These are phyloP conservation scores for Phasianus colchicus DNA, from an alignment of 2,113 vertebrate species.

Conservation along the genomic window DNA sequence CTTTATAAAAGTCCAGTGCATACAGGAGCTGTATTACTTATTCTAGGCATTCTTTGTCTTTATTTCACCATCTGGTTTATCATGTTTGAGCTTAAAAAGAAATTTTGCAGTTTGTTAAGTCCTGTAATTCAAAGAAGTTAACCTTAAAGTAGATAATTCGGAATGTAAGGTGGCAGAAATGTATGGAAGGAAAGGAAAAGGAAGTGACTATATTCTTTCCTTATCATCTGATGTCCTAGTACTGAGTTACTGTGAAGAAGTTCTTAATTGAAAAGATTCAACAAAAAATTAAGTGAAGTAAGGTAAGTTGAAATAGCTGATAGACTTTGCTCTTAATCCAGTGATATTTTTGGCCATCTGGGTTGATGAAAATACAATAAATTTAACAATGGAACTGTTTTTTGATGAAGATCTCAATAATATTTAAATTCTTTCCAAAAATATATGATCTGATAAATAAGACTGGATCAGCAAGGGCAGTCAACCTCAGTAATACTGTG, in stretches of 20 bases:
- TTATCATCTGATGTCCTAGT: not conserved
- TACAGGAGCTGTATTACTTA: slow-evolving; percentile 27
- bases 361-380: not conserved
- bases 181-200: not conserved
- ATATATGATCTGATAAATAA: not conserved
- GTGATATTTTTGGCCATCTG: not conserved
- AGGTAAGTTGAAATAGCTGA: not conserved
- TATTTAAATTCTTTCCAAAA: not conserved
- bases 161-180: not conserved
- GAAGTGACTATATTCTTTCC: not conserved
- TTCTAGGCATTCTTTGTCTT: slow-evolving; percentile 41
- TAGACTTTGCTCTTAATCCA: not conserved
- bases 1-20: slow-evolving; percentile 4
- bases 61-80: slow-evolving; percentile 52
- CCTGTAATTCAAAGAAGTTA: not conserved
- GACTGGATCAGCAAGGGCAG: not conserved
- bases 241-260: not conserved
- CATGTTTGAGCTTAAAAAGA: slow-evolving; percentile 31
- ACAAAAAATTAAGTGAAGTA: not conserved
- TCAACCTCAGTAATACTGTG: not conserved
- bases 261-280: not conserved
- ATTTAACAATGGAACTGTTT: not conserved
- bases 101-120: slow-evolving; percentile 22
- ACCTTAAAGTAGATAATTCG: slow-evolving; percentile 28
- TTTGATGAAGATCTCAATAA: not conserved